phyloP scores from a whole-genome alignment of 2,113 vertebrate genomes.

The Calidris pugnax region DNA sequence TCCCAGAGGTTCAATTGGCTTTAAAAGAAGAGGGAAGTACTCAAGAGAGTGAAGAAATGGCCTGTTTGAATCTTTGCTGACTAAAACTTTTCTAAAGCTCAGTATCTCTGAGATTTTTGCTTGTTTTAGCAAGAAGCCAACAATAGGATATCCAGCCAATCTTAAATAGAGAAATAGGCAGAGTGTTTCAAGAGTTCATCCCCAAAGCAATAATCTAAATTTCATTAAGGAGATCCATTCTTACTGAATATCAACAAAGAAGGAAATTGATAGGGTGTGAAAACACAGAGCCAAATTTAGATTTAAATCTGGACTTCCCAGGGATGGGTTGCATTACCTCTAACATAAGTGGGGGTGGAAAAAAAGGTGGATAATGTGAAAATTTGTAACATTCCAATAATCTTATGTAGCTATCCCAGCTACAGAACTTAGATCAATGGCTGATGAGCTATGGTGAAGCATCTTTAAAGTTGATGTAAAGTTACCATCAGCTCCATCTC shows the following conservation, averaged over 20 bases:
- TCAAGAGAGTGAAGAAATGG: not conserved
- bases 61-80: not conserved
- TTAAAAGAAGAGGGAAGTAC: not conserved
- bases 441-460: not conserved
- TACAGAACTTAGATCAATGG: not conserved
- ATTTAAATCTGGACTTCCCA: not conserved
- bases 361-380: not conserved
- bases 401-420: not conserved
- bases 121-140: not conserved
- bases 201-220: not conserved
- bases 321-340: accelerated
- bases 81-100: not conserved
- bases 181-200: not conserved
- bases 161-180: not conserved
- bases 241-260: not conserved
- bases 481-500: not conserved
- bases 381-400: not conserved
- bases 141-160: not conserved
- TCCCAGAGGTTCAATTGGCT: not conserved
- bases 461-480: not conserved
- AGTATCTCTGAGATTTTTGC: not conserved
- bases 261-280: not conserved
- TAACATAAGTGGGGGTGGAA: accelerated
- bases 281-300: not conserved
- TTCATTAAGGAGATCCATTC: not conserved